Base-by-base conservation (phyloP, 2,797 vertebrate species). In the Spatula versicolor region DNA sequence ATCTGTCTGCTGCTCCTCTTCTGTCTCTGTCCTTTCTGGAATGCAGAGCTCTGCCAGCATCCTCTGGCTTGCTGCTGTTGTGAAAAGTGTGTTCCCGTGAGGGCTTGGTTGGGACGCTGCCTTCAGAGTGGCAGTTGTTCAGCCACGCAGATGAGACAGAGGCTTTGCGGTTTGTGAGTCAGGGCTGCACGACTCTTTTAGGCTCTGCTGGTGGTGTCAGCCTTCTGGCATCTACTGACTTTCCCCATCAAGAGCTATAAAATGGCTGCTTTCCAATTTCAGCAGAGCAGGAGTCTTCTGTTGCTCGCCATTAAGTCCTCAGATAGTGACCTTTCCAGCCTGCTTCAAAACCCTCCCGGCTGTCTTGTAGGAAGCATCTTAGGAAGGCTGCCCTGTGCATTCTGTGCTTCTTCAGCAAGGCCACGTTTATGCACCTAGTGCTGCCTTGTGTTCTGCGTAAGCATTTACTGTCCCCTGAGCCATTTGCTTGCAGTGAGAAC, bases 401-500 rank as follows among this genome's bases (percentile, higher is more conserved):
- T 31, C 11, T 66, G 30, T 83, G 22, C 31, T 74, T 50, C 50
- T 60, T 43, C 54, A 58, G 89, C 26, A 43, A 50, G 35, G 31
- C 63, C 9, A 13, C 12, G 0, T 14, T 50, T 31, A 14, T 8
- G 43, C 31, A 45, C 15, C 10, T 14, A 7, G 15, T 0, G 1
- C 39, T 60, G 45, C 45, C 15, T 59, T 22, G 4, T 0, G 10
- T 55, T 37, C 67, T 76, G 21, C 35, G 22, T 52, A 68, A 45
- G 52, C 31, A 3, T 31, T 69, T 19, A 2, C 13, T 55, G 55
- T 56, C 8, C 5, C 3, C 41, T 8, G 41, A 55, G 17, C 78
- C 14, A 4, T 68, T 80, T 8, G 41, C 16, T 7, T n/a, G 52
- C n/a, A 45, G n/a, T 25, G 45, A 52, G 45, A 52, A 59, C 5